phyloP scores from a whole-genome alignment of 2,797 vertebrate genomes.

The Pteronotus mesoamericanus region DNA sequence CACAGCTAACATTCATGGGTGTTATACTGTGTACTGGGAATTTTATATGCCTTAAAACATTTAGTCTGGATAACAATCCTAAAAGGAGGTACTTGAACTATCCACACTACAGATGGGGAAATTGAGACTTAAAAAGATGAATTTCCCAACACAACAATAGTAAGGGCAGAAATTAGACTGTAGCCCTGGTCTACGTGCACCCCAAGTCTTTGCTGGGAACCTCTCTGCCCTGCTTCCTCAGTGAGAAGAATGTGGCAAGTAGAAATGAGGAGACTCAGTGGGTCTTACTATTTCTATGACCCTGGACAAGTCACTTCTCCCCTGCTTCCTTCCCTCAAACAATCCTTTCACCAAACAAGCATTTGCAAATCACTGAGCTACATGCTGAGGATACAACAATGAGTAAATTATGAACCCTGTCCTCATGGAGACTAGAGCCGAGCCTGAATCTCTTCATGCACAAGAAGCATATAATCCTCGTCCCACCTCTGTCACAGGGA shows the following conservation, averaged over 20 bases:
- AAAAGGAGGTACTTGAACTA: not conserved
- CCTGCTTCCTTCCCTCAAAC: not conserved
- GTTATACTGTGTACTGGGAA: not conserved
- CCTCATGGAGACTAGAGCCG: not conserved
- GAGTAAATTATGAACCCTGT: not conserved
- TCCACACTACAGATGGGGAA: not conserved
- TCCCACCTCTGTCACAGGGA: not conserved
- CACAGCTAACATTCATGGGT: not conserved
- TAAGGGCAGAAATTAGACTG: not conserved
- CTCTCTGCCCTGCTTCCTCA: not conserved
- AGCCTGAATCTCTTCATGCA: not conserved
- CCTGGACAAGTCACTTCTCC: constrained; percentile 28
- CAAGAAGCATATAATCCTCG: not conserved
- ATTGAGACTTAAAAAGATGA: not conserved
- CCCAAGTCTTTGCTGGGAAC: not conserved
- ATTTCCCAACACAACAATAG: not conserved
- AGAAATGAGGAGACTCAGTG: not conserved
- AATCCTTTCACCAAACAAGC: not conserved
- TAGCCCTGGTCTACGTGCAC: not conserved
- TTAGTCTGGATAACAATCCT: not conserved
- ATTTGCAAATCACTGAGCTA: constrained; percentile 1
- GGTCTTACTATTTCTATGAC: not conserved
- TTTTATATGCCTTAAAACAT: not conserved
- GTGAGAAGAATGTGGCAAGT: not conserved
- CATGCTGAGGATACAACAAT: not conserved